Evolutionary conservation across 2,113 vertebrate genomes (phyloP).

Genomic region (Sigmodon hispidus): DNA sequence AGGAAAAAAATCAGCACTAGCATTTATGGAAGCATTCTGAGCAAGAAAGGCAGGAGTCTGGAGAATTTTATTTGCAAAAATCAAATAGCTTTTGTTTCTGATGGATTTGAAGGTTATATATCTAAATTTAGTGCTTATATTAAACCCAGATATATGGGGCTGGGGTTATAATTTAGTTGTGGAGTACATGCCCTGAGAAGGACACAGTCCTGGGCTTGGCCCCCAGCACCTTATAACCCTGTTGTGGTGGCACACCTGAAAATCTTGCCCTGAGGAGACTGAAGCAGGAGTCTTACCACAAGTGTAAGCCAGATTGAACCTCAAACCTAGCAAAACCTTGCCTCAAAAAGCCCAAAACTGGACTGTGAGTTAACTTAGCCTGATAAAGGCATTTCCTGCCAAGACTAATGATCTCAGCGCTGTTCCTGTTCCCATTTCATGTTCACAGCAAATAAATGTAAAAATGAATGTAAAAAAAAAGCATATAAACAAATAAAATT

Average conservation of each 20-base stretch:
- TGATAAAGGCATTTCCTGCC: background rate
- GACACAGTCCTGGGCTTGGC: background rate
- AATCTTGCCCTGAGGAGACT: background rate
- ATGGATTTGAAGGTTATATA: background rate
- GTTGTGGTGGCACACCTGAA: background rate
- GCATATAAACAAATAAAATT: background rate
- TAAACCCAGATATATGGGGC: background rate
- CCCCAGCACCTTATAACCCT: background rate
- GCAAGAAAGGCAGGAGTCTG: background rate
- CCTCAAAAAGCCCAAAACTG: background rate
- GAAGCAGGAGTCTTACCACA: background rate
- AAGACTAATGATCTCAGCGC: background rate
- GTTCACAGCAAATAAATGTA: background rate
- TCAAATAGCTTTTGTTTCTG: conserved; percentile 32
- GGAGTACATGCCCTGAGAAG: too few species aligned
- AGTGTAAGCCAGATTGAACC: background rate
- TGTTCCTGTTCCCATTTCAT: too few species aligned
- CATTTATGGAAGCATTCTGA: background rate
- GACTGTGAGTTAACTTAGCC: background rate
- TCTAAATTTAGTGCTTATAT: background rate
- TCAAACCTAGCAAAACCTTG: background rate
- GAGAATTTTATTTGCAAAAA: conserved; percentile 54
- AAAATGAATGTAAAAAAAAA: background rate
- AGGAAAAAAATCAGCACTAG: conserved; percentile 34
- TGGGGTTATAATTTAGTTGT: too few species aligned